Base-by-base conservation (phyloP, 2,888 invertebrate species). In the Phrixothrix hirtus region DNA sequence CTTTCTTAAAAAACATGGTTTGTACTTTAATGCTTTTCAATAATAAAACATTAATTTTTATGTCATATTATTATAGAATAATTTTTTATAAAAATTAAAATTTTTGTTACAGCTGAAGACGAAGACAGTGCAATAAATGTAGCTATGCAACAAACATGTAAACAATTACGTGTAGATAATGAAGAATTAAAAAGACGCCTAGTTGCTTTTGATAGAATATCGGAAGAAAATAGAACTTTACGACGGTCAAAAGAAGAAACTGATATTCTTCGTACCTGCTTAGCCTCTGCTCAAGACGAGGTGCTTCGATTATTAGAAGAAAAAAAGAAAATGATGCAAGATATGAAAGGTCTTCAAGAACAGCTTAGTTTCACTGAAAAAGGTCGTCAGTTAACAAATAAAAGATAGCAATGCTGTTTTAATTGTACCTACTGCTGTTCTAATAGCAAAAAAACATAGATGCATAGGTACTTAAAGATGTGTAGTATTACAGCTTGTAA, bases 281-380 rank as follows among this genome's bases (percentile, higher is more conserved):
- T 87, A 42, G 81, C 79, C 56, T 82, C 85, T 0, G 88, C 90
- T 1, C 89, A 90, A 71, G 88, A 89, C 62, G 86, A 90, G 54
- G 85, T 89, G 0, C 81, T 83, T 4, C 79, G 80, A 41, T 74
- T 91, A 57, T 68, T 90, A 14, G 84, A 86, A 16, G 91, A 92
- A 67, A 92, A 91, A 66, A 83, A 83, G 61, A 82, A 83, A 36
- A 76, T 92, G 37, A 71, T 90, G 57, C 87, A 90, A 53, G 83
- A 86, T 27, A 80, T 91, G 57, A 81, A 83, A 27, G 77, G 81
- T 14, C 73, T 91, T 58, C 88, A 88, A 78, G 87, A 76, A 58
- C 79, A 79, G 58, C 60, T 74, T 27, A 49, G 31, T 41, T 50
- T 52, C 32, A 21, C 41, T 9, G 74, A 72, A 39, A 62, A 72